Evolutionary conservation across 2,797 vertebrate genomes (phyloP).

Genomic region (Atherinosoma microstoma): DNA sequence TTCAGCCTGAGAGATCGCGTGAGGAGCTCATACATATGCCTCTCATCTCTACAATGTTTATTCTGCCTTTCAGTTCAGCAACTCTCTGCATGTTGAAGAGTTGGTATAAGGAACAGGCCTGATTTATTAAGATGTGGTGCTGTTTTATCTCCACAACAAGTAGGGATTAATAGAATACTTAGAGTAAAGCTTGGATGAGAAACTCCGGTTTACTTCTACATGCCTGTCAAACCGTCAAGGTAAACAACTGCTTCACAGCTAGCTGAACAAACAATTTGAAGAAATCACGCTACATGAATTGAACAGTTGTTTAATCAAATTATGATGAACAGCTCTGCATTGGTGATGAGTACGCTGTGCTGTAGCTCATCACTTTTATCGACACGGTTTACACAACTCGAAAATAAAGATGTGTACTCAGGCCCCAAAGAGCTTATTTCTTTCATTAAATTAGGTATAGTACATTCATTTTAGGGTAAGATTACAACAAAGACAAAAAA

Average conservation of each 20-base stretch:
- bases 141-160: background rate
- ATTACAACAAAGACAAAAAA: too few species aligned
- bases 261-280: background rate
- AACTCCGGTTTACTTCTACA: background rate
- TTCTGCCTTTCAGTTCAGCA: too few species aligned
- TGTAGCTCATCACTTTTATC: too few species aligned
- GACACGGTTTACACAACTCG: background rate
- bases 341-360: background rate
- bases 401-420: background rate
- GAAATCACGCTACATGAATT: background rate
- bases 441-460: too few species aligned
- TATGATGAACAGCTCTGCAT: background rate
- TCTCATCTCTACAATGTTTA: too few species aligned
- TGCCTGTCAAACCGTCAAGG: background rate
- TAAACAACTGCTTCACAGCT: background rate
- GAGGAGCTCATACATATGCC: background rate
- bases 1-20: too few species aligned
- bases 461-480: too few species aligned
- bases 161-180: background rate
- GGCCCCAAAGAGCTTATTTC: background rate
- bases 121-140: background rate
- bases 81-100: background rate
- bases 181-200: background rate
- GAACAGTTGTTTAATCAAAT: background rate
- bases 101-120: background rate